Conservation (phyloP, 2,113 vertebrate genomes). For the Peucedramus taeniatus region DNA sequence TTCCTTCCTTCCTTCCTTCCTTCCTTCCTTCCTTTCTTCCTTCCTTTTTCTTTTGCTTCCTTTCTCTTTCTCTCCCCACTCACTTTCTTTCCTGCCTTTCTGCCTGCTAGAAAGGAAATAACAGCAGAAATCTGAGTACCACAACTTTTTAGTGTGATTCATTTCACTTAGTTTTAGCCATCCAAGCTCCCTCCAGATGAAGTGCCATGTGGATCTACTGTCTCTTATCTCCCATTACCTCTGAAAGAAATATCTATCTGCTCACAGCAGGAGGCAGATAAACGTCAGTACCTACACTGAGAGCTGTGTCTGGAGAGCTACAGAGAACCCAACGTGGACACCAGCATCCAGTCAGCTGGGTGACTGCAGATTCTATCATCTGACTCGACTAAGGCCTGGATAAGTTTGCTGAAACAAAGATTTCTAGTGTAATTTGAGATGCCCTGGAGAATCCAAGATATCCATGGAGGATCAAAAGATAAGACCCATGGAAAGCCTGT, state of each 20-base stretch:
- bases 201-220: background rate
- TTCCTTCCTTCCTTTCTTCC: background rate
- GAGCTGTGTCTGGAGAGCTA: background rate
- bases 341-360: background rate
- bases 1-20: too few relatives aligned
- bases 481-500: background rate
- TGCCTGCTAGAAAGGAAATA: background rate
- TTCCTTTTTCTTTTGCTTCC: background rate
- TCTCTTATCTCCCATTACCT: background rate
- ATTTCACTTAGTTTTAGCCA: background rate
- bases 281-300: background rate
- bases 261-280: background rate
- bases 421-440: background rate
- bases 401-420: background rate
- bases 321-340: background rate
- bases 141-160: background rate
- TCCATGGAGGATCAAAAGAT: background rate
- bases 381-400: background rate
- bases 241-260: background rate
- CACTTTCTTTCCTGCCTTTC: background rate
- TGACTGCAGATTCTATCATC: background rate
- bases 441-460: background rate
- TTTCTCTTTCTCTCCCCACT: too few relatives aligned
- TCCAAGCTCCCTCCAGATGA: background rate
- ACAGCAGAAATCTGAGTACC: background rate